These are phyloP conservation scores for Atherinomorus stipes DNA, from an alignment of 2,113 vertebrate genomes.

Conservation along the genomic window DNA sequence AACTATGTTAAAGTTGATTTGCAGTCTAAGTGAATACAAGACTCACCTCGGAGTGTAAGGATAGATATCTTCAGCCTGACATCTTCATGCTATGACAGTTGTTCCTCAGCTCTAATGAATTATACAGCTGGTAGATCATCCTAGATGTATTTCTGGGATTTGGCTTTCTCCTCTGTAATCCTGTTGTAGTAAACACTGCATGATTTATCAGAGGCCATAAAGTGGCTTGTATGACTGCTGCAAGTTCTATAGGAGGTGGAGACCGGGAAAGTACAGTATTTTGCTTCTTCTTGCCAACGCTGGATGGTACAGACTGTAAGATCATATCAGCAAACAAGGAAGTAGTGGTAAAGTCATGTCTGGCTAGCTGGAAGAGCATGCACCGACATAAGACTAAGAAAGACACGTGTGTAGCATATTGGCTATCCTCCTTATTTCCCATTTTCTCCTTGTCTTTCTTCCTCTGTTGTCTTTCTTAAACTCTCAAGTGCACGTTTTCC, in stretches of 20 bases:
- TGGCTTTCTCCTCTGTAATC: slow-evolving; percentile 29
- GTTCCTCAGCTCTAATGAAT: slow-evolving; percentile 63
- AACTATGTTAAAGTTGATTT: slow-evolving; percentile 2
- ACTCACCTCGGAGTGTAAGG: neutral
- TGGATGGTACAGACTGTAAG: slow-evolving; percentile 58
- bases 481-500: slow-evolving; percentile 14
- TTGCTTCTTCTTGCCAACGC: slow-evolving; percentile 30
- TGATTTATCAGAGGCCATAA: slow-evolving; percentile 73
- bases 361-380: slow-evolving; percentile 41
- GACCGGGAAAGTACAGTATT: slow-evolving; percentile 41
- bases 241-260: slow-evolving; percentile 47
- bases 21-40: neutral
- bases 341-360: slow-evolving; percentile 67
- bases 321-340: slow-evolving; percentile 60
- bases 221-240: slow-evolving; percentile 57
- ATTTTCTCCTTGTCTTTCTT: neutral
- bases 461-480: neutral
- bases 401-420: neutral
- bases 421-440: neutral
- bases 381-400: slow-evolving; percentile 10
- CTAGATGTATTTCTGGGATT: slow-evolving; percentile 53
- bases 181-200: slow-evolving; percentile 74
- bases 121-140: slow-evolving; percentile 63
- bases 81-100: slow-evolving; percentile 27
- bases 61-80: slow-evolving; percentile 18